Evolutionary conservation across 2,113 vertebrate genomes (phyloP).

Genomic region (Sclerurus mexicanus): DNA sequence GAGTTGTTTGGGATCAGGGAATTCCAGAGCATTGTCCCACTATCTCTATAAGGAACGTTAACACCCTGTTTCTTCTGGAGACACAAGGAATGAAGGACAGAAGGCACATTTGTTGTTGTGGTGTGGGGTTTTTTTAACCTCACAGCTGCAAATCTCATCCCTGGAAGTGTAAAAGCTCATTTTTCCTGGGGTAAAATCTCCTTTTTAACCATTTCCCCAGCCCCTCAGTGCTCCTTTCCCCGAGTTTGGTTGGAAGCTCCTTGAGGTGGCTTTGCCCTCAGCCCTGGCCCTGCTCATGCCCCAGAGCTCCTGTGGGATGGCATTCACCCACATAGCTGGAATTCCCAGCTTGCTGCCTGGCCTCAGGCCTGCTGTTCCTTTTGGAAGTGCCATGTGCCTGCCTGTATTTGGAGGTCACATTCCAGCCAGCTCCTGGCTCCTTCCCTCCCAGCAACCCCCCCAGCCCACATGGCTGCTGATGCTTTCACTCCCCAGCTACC

Average conservation of each 20-base stretch:
- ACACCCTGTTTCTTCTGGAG: neutral
- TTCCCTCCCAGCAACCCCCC: neutral
- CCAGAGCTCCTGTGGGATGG: neutral
- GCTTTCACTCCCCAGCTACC: neutral
- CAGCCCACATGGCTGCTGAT: neutral
- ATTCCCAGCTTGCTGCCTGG: neutral
- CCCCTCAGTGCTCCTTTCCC: neutral
- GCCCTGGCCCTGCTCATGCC: rapidly evolving
- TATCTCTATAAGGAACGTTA: neutral
- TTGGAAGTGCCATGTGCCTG: neutral
- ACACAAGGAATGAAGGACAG: rapidly evolving
- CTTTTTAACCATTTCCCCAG: neutral
- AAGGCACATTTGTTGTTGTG: neutral
- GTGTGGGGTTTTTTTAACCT: neutral
- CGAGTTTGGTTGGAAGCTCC: neutral
- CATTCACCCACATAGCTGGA: neutral
- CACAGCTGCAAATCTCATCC: neutral
- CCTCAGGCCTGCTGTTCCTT: neutral
- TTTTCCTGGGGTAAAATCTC: neutral
- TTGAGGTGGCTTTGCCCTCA: rapidly evolving
- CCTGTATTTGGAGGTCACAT: neutral
- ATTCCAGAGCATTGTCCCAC: neutral
- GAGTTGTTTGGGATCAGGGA: neutral
- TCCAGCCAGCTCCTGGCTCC: neutral
- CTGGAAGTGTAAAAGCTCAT: neutral